Percentiles rank a stretch among this genome's conserved stretches.
Conservation (phyloP, 2,113 vertebrate genomes). For the Siphamia tubifer region DNA sequence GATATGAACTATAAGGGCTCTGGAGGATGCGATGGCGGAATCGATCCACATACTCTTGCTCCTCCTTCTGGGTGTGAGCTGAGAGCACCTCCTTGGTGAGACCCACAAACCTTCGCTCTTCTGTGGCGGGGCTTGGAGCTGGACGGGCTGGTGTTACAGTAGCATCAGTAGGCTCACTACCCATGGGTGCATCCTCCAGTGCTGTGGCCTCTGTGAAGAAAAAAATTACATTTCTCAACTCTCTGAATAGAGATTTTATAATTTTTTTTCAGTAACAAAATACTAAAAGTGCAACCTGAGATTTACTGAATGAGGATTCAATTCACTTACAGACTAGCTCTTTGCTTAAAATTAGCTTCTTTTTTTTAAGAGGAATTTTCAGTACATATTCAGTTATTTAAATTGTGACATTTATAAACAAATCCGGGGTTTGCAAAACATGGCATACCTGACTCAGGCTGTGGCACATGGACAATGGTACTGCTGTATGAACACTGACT, state of each 20-base stretch:
- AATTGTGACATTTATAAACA: neutral
- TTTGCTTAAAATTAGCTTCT: no score
- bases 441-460: constrained; percentile 85
- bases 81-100: constrained; percentile 87
- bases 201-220: constrained; percentile 79
- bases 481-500: constrained; percentile 91
- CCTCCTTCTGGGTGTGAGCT: constrained; percentile 90
- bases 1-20: constrained; percentile 84
- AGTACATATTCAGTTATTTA: neutral
- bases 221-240: no score
- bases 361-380: no score
- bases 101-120: constrained; percentile 77
- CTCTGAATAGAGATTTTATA: neutral
- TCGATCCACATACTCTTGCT: constrained; percentile 86
- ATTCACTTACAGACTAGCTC: no score
- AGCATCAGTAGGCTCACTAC: constrained; percentile 79
- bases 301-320: no score
- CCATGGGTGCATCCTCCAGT: constrained; percentile 76
- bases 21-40: constrained; percentile 84
- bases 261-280: neutral
- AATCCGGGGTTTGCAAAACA: neutral
- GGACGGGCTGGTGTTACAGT: constrained; percentile 54
- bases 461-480: constrained; percentile 84
- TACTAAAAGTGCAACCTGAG: neutral
- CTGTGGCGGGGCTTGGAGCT: constrained; percentile 51